phyloP scores from a whole-genome alignment of 1,140 invertebrate genomes.

The Drosophila ananassae region DNA sequence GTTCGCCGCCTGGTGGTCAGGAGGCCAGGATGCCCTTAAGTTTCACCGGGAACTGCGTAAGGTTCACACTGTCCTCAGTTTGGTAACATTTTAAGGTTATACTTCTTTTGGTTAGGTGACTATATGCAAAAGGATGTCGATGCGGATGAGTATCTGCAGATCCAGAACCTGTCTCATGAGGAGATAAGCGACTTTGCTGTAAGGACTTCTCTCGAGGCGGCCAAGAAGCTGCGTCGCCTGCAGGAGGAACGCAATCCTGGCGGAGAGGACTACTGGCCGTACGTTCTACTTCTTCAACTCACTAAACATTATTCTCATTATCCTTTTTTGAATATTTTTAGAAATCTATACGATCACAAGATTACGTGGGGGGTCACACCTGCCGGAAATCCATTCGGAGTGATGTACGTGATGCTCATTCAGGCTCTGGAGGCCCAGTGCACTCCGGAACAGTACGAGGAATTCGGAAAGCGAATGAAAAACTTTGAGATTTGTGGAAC shows the following conservation, averaged over 20 bases:
- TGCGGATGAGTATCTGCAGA: conserved; percentile 17
- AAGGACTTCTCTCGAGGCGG: conserved; percentile 88
- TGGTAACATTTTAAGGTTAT: conserved; percentile 1
- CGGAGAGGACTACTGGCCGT: conserved; percentile 88
- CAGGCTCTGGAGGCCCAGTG: conserved; percentile 94
- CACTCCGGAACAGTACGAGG: conserved; percentile 92
- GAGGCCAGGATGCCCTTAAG: conserved; percentile 88
- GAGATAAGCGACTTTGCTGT: conserved; percentile 53
- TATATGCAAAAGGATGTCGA: conserved; percentile 54
- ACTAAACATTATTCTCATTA: background rate
- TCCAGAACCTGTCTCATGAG: conserved; percentile 61
- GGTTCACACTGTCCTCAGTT: conserved; percentile 25
- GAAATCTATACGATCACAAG: conserved; percentile 38
- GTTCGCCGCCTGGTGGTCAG: conserved; percentile 91
- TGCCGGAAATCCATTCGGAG: conserved; percentile 91
- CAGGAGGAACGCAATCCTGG: conserved; percentile 88
- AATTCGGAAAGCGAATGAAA: conserved; percentile 91
- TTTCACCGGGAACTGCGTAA: conserved; percentile 83
- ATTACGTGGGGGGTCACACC: conserved; percentile 84
- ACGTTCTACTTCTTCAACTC: background rate
- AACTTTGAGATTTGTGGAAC: conserved; percentile 93
- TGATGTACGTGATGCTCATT: conserved; percentile 97
- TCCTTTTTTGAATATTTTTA: background rate
- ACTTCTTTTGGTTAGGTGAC: conserved; percentile 27
- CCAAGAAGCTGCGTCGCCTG: conserved; percentile 89